These are phyloP conservation scores for Ophioninae sp. DNA, from an alignment of 2,888 invertebrate species.

Conservation along the genomic window DNA sequence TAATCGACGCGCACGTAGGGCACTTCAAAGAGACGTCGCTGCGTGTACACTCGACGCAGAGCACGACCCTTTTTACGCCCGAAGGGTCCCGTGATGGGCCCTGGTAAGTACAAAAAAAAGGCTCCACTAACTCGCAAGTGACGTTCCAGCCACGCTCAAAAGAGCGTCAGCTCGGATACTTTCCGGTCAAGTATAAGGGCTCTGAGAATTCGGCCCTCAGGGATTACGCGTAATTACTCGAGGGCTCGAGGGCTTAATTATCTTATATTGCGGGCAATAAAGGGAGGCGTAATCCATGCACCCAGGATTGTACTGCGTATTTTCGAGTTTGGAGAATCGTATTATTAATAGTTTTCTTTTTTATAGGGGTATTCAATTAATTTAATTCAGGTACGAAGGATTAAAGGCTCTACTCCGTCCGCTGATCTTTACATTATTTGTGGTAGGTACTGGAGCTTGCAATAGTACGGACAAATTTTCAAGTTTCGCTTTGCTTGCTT, in stretches of 20 bases:
- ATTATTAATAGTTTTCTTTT: not conserved
- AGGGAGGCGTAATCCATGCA: conserved; percentile 46
- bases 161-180: not conserved
- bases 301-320: conserved; percentile 28
- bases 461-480: no score
- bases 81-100: no score
- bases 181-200: conserved; percentile 4
- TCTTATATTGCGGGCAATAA: conserved; percentile 38
- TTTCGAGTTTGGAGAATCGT: conserved; percentile 36
- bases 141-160: not conserved
- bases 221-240: conserved; percentile 46
- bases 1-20: not conserved
- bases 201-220: conserved; percentile 39
- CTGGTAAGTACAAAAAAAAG: not conserved
- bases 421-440: no score
- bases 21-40: not conserved
- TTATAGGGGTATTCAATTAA: not conserved
- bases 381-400: not conserved
- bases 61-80: not conserved
- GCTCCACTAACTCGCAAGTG: not conserved
- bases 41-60: not conserved
- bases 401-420: no score
- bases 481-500: no score
- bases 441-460: no score
- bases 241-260: conserved; percentile 56